Evolutionary conservation across 2,797 vertebrate genomes (phyloP), one percentile per base, ranked within the genome.

Genomic region (Tympanoctomys barrerae): DNA sequence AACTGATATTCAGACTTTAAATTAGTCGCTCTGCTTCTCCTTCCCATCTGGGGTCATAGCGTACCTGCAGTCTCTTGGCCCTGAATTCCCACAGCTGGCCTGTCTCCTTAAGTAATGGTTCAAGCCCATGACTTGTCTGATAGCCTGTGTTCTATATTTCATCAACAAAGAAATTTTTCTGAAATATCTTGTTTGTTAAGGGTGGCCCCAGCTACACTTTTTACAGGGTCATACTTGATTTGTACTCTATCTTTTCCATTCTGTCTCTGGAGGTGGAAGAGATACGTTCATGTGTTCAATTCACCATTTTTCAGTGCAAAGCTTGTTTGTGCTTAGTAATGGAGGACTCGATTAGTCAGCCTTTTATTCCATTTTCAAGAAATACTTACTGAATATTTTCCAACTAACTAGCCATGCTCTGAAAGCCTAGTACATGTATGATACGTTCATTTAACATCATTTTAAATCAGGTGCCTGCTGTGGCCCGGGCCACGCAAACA

Each of bases 311-410:
- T 61, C 75, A 93, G 12, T 66, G 31, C n/a, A 36, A 94, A 87
- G 24, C 4, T 33, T 66, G 18, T 89, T 92, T 78, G 11, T 49
- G 82, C 9, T 82, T 92, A 91, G 52, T 75, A 84, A 66, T 13
- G 64, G 36, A 93, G 24, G 91, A 64, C 64, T 78, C 26, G 54
- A 33, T 92, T 92, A 93, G 84, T 80, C 28, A 54, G 19, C 24
- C 5, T 64, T 64, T 87, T 31, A 87, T 85, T 61, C 78, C 54
- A 31, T 33, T 78, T 85, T 95, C 90, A 85, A 94, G 49, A 93
- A 89, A 80, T 16, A 26, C 59, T 77, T 77, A 61, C 16, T 39
- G 26, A 92, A 81, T 89, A 73, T 79, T 85, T 66, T 92, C 73
- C 90, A 77, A 75, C 24, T 71, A 62, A 31, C n/a, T 91, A 87